A percentile compares a stretch with the other conserved stretches of the same genome.
Evolutionary conservation across 2,797 vertebrate genomes (phyloP).

Genomic region (Linurgus olivaceus): DNA sequence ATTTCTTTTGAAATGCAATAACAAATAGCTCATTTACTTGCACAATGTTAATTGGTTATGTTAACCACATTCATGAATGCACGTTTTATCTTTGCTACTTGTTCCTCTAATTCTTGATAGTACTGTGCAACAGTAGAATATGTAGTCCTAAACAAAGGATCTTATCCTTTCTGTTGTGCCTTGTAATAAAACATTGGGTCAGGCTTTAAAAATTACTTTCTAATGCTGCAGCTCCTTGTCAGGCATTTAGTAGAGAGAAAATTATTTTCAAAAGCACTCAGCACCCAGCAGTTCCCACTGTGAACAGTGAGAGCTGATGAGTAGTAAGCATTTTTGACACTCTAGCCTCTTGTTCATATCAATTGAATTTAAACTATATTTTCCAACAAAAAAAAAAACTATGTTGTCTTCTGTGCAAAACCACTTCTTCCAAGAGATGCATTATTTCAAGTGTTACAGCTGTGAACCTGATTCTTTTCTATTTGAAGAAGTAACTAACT

Average conservation of each 20-base stretch:
- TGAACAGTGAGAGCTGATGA: background rate
- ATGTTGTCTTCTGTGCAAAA: background rate
- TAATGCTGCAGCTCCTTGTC: background rate
- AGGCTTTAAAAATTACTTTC: background rate
- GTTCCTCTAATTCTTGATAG: constrained; percentile 6
- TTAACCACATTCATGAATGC: constrained; percentile 15
- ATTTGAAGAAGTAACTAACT: background rate
- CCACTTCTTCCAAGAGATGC: background rate
- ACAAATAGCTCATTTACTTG: constrained; percentile 21
- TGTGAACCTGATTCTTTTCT: background rate
- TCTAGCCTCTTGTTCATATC: background rate
- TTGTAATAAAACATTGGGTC: background rate
- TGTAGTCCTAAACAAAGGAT: background rate
- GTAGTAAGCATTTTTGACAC: background rate
- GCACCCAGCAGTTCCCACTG: background rate
- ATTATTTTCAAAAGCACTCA: background rate
- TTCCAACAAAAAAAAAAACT: background rate
- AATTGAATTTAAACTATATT: background rate
- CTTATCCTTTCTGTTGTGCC: background rate
- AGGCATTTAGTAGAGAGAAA: background rate
- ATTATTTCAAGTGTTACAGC: background rate
- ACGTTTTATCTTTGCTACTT: background rate
- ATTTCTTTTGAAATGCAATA: constrained; percentile 21
- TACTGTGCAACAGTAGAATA: background rate
- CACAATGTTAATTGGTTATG: constrained; percentile 15